Base-by-base conservation (phyloP, 2,888 invertebrate genomes). In the Sinodicranocentrus sp. region DNA sequence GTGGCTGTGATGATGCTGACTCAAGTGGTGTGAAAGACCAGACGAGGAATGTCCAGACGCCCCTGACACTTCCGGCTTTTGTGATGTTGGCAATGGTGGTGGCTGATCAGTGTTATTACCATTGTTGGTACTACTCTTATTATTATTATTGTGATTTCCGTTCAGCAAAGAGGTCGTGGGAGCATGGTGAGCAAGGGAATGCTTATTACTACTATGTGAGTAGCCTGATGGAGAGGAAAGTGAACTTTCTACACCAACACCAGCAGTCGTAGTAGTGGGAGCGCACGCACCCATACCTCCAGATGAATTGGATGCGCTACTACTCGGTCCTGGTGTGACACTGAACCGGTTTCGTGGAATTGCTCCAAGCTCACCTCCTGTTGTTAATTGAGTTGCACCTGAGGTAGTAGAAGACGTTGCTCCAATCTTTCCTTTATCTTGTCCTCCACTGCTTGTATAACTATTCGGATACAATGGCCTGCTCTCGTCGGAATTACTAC, bases 21-120 rank as follows among this genome's bases (percentile, higher is more conserved):
- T 25, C 8, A n/a, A 21, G 19, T 77, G 77, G n/a, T 72, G 71
- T 57, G 80, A 65, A 28, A 80, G 54, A 26, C 52, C 70, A 43
- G 68, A 25, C 1, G 63, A 59, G 59, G 59, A 72, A 59, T 77
- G 77, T 77, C 65, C 67, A 78, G 77, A 68, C 61, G 63, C 54
- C 52, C 78, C 78, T 61, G 84, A 21, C 61, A 78, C 59, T 26
- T 79, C 79, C 19, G 88, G 88, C 63, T 87, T 87, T 65, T 87
- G 85, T 10, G 88, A 87, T 39, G 67, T 85, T 25, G 88, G 87
- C 15, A 87, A 54, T 25, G 88, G 88, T 19, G 88, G 87, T 8
- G 87, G 87, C 21, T 85, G 84, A 68, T 85, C 77, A 57, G 84
- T 75, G 70, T 68, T 57, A 70, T 44, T 48, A 44, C 26, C 23